Base-by-base conservation (phyloP, 2,888 invertebrate genomes). In the Cremastobaeus sp. region DNA sequence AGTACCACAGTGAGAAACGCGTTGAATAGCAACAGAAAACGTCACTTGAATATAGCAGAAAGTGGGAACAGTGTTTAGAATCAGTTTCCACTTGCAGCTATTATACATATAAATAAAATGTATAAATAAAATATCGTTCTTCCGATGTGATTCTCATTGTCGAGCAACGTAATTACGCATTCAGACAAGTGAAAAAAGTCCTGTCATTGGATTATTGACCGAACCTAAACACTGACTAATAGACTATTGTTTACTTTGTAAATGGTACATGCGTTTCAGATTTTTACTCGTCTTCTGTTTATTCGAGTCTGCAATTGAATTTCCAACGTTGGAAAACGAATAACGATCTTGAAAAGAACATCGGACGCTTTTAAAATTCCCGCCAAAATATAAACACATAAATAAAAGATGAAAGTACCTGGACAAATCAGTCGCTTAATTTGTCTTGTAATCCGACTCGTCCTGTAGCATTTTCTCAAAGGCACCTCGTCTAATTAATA, bases 401-500 rank as follows among this genome's bases (percentile, higher is more conserved):
- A 30, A 3, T 3, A 30, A 9, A 9, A 30, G 3, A 30, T 12
- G 43, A 43, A 43, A n/a, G n/a, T n/a, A n/a, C n/a, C n/a, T n/a
- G n/a, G n/a, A n/a, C n/a, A n/a, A n/a, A n/a, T n/a, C n/a, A n/a
- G n/a, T n/a, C n/a, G n/a, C n/a, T 43, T 45, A 45, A 28, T 45
- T 34, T 34, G 20, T 48, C 14, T 41, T 54, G 54, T 41, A 54
- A 54, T 35, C 30, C 30, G 39, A 39, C 12, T 37, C 54, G 39
- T 41, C 30, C 17, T 41, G 18, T 35, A 18, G 14, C 9, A 12
- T 14, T 45, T 45, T n/a, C 17, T 28, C 1, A 17, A 45, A 30
- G n/a, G n/a, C n/a, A n/a, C n/a, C n/a, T n/a, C 5, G n/a, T n/a
- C 3, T 30, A 17, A 30, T 28, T 30, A 28, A 45, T n/a, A 9